Percentiles rank a stretch among this genome's conserved stretches.
These are phyloP conservation scores for Chaetodon trifasciatus DNA, from an alignment of 2,797 vertebrate genomes.

Conservation along the genomic window DNA sequence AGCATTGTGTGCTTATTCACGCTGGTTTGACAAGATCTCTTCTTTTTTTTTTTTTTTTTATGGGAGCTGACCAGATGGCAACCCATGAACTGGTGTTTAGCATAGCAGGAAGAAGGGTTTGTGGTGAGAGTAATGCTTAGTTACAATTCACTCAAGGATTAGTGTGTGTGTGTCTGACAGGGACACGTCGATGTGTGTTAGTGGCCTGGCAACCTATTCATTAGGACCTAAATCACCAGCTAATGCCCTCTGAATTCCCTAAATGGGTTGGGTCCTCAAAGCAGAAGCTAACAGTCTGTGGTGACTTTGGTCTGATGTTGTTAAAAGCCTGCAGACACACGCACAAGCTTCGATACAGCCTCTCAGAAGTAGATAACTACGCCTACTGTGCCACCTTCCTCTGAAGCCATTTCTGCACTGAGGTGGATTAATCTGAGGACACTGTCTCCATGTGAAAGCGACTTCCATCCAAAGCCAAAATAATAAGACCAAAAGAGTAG, in stretches of 20 bases:
- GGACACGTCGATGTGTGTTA: conserved; percentile 78
- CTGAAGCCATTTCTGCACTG: background rate
- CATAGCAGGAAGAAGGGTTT: conserved; percentile 78
- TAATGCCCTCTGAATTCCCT: conserved; percentile 91
- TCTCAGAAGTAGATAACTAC: background rate
- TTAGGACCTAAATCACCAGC: conserved; percentile 91
- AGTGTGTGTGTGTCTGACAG: conserved; percentile 49
- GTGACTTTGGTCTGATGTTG: conserved; percentile 53
- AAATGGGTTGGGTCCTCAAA: conserved; percentile 88
- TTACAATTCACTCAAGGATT: conserved; percentile 87
- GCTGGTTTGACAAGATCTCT: conserved; percentile 64
- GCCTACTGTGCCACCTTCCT: background rate
- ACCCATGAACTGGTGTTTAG: conserved; percentile 84
- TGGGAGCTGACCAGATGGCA: conserved; percentile 87
- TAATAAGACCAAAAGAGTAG: background rate
- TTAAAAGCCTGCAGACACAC: conserved; percentile 34
- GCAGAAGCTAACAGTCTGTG: conserved; percentile 77
- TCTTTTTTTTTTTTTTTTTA: conserved; percentile 14
- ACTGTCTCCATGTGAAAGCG: background rate
- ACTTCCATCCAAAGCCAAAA: background rate
- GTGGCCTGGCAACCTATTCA: conserved; percentile 89
- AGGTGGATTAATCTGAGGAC: conserved; percentile 5
- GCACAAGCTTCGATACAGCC: background rate
- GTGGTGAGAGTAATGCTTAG: conserved; percentile 81
- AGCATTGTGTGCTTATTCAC: conserved; percentile 59